These are phyloP conservation scores for Agrochola litura DNA, from an alignment of 2,888 invertebrate genomes.

Conservation along the genomic window DNA sequence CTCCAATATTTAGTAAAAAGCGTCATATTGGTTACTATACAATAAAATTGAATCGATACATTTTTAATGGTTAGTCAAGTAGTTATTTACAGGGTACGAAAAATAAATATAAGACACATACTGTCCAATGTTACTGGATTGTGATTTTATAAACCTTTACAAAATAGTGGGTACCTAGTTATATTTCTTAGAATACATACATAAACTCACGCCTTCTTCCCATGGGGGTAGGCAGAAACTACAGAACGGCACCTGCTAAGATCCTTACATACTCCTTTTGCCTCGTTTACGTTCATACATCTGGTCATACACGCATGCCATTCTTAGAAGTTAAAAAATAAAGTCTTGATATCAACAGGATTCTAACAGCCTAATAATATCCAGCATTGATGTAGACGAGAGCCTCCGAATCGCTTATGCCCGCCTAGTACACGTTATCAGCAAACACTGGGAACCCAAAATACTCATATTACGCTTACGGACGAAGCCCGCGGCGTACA, in stretches of 20 bases:
- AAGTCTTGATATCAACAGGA: constrained; percentile 8
- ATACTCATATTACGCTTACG: constrained; percentile 36
- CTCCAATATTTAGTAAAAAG: neutral
- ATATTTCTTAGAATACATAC: neutral
- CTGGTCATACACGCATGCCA: no score
- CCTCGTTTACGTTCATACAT: no score
- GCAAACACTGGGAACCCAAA: constrained; percentile 27
- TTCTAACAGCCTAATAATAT: neutral
- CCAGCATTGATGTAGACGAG: neutral
- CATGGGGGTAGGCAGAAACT: no score
- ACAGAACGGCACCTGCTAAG: no score
- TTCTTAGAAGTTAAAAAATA: neutral
- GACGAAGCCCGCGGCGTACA: constrained; percentile 21
- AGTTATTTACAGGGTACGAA: neutral
- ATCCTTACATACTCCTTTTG: no score
- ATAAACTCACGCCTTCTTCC: no score
- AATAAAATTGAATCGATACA: neutral
- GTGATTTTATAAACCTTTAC: neutral
- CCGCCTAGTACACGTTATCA: constrained; percentile 35
- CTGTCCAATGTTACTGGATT: neutral
- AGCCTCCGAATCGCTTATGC: constrained; percentile 12
- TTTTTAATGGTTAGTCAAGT: neutral
- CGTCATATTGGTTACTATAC: neutral
- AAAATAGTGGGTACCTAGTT: neutral
- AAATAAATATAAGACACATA: neutral